Conservation (phyloP, 2,797 vertebrate genomes). For the Astyanax mexicanus region DNA sequence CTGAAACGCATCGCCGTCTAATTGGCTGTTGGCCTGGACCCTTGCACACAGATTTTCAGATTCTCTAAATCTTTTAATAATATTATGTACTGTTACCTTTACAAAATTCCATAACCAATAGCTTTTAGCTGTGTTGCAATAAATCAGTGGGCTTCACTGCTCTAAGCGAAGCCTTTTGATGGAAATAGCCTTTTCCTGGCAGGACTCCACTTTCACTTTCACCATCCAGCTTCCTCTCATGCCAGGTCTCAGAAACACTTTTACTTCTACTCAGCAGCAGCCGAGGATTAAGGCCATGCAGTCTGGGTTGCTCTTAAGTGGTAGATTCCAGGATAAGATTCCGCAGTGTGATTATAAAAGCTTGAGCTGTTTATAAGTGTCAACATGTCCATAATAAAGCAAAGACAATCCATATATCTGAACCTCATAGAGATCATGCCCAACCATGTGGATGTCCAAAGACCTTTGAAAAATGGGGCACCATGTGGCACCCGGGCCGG, state of each 20-base stretch:
- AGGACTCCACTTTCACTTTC: neutral
- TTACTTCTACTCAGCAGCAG: neutral
- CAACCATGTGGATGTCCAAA: no score
- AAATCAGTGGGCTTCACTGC: neutral
- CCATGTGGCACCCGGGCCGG: no score
- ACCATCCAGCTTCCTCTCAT: neutral
- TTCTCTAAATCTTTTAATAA: no score
- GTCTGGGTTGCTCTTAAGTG: neutral
- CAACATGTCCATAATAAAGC: neutral
- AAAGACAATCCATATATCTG: neutral
- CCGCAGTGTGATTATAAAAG: neutral
- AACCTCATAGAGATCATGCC: no score
- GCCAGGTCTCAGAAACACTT: neutral
- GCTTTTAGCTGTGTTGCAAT: neutral
- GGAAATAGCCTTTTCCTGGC: neutral
- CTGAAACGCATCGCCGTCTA: no score
- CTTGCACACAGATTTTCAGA: no score
- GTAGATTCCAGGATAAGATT: neutral
- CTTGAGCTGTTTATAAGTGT: neutral
- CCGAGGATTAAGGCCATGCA: neutral
- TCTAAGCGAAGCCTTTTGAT: neutral
- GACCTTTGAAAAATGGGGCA: no score
- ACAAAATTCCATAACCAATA: no score
- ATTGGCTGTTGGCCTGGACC: no score
- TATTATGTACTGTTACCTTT: no score